Evolutionary conservation across 2,888 invertebrate genomes (phyloP).

Genomic region (Drosophila multiciliata): DNA sequence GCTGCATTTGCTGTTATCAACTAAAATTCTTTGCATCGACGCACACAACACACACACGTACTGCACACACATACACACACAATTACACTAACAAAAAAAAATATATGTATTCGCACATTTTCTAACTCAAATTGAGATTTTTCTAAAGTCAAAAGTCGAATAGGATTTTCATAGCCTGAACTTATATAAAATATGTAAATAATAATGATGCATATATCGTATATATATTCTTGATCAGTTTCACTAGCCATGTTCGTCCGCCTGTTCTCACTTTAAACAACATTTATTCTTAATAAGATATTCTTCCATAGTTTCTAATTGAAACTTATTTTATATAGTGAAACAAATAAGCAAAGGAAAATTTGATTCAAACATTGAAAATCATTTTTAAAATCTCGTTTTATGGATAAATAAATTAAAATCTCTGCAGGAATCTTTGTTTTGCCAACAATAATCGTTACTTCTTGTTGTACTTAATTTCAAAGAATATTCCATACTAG

Average conservation of each 20-base stretch:
- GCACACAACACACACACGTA: slow-evolving; percentile 41
- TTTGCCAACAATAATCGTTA: not conserved
- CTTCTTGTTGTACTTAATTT: not conserved
- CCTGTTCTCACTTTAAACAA: not conserved
- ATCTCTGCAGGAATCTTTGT: not conserved
- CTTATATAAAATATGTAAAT: not conserved
- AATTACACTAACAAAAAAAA: not conserved
- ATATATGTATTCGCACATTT: not conserved
- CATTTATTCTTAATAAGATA: too few species aligned
- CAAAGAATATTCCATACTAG: not conserved
- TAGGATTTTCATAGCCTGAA: not conserved
- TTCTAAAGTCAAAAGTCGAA: not conserved
- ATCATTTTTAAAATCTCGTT: not conserved
- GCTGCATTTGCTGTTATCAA: slow-evolving; percentile 63
- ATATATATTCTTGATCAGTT: not conserved
- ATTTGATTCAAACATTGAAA: too few species aligned
- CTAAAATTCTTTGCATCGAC: slow-evolving; percentile 77
- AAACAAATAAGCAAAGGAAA: too few species aligned
- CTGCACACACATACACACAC: slow-evolving; percentile 19
- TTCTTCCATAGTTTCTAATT: not conserved
- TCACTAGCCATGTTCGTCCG: not conserved
- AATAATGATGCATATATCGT: not conserved
- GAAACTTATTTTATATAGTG: not conserved
- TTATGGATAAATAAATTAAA: not conserved
- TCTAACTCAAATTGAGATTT: not conserved